Evolutionary conservation across 2,888 invertebrate species (phyloP).

Genomic region (Drosophila niveifrons): DNA sequence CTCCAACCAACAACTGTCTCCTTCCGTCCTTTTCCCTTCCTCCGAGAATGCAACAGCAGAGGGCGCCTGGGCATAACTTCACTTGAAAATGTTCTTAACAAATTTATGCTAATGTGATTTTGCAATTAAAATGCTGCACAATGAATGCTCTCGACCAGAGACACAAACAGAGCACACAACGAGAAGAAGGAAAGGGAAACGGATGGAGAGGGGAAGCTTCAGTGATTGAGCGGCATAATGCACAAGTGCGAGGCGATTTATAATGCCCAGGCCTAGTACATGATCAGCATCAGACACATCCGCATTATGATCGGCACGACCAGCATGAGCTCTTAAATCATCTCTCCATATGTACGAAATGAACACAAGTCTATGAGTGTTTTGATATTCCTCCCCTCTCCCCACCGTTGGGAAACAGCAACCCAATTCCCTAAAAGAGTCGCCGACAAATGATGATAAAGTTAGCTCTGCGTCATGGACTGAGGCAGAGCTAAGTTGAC

Average conservation of each 20-base stretch:
- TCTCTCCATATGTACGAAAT: conserved; percentile 64
- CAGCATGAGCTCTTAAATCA: conserved; percentile 65
- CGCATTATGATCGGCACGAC: conserved; percentile 61
- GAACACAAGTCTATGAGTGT: conserved; percentile 45
- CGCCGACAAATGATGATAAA: conserved; percentile 77
- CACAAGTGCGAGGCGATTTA: conserved; percentile 77
- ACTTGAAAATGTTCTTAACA: conserved; percentile 78
- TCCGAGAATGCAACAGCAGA: not conserved
- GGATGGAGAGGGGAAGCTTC: not conserved
- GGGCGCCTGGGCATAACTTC: conserved; percentile 58
- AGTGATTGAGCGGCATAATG: conserved; percentile 72
- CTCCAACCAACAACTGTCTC: not conserved
- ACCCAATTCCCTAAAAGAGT: conserved; percentile 45
- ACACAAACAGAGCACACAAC: conserved; percentile 17
- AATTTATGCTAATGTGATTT: conserved; percentile 82
- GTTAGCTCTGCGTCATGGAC: conserved; percentile 36
- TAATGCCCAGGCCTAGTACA: conserved; percentile 39
- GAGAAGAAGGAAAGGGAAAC: too few species aligned
- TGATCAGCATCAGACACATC: conserved; percentile 59
- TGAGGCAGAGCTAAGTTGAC: conserved; percentile 6
- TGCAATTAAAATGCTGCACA: conserved; percentile 76
- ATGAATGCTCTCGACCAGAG: conserved; percentile 48
- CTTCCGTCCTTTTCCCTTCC: not conserved
- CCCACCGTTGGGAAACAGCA: not conserved
- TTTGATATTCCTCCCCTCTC: conserved; percentile 26